phyloP scores from a whole-genome alignment of 2,888 invertebrate species.

The Boloria euphrosyne region DNA sequence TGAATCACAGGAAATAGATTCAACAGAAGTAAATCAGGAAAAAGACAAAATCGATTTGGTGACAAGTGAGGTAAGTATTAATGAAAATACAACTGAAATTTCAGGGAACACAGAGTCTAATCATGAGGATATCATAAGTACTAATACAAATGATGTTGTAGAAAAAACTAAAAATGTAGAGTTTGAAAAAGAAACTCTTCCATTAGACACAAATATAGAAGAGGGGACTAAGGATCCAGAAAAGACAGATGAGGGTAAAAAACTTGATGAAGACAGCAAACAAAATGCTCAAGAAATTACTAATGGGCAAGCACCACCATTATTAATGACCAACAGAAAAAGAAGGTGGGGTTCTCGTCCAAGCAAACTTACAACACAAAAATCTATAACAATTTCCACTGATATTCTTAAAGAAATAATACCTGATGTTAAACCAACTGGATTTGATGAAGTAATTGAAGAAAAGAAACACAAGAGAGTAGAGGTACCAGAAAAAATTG shows the following conservation, averaged over 20 bases:
- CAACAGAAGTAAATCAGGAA: constrained; percentile 48
- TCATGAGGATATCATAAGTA: constrained; percentile 54
- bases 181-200: constrained; percentile 47
- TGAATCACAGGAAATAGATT: constrained; percentile 49
- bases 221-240: constrained; percentile 43
- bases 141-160: constrained; percentile 74
- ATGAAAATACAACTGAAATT: constrained; percentile 57
- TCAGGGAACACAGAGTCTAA: constrained; percentile 55
- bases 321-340: constrained; percentile 67
- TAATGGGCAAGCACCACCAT: constrained; percentile 61
- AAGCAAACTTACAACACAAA: constrained; percentile 78
- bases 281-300: constrained; percentile 56
- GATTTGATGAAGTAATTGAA: constrained; percentile 82
- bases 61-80: constrained; percentile 70
- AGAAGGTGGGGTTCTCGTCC: constrained; percentile 75
- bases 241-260: constrained; percentile 25
- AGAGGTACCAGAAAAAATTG: constrained; percentile 64
- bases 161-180: constrained; percentile 54
- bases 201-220: constrained; percentile 42
- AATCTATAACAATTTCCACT: constrained; percentile 87
- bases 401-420: constrained; percentile 87
- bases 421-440: constrained; percentile 84
- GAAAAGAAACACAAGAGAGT: constrained; percentile 67
- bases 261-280: constrained; percentile 17
- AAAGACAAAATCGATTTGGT: constrained; percentile 39